Evolutionary conservation across 2,797 vertebrate species (phyloP).

Genomic region (Clarias pachynema): DNA sequence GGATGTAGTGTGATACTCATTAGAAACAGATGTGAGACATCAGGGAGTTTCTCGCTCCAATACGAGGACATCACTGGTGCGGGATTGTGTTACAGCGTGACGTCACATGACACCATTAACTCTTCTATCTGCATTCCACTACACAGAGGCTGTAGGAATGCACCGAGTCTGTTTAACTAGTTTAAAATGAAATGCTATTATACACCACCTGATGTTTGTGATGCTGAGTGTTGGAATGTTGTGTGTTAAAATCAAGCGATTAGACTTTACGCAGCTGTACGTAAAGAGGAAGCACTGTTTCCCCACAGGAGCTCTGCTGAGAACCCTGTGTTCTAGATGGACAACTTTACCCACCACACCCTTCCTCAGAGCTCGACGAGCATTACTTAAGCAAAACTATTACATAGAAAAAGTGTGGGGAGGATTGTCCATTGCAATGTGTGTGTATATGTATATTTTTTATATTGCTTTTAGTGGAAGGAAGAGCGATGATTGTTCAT

Average conservation of each 20-base stretch:
- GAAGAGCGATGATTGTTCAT: no score
- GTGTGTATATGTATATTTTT: no score
- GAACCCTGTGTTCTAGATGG: conserved; percentile 14
- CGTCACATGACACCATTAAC: conserved; percentile 13
- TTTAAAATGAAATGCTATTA: background rate
- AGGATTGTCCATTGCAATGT: background rate
- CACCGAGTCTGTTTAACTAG: background rate
- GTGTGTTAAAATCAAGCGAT: background rate
- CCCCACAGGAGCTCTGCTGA: conserved; percentile 29
- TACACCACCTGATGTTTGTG: background rate
- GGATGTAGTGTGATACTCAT: background rate
- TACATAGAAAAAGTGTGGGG: background rate
- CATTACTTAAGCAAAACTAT: conserved; percentile 28
- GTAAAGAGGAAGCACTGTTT: conserved; percentile 18
- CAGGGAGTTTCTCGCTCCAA: background rate
- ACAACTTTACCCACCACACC: conserved; percentile 45
- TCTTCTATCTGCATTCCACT: background rate
- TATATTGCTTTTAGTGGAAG: no score
- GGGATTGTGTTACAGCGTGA: conserved; percentile 38
- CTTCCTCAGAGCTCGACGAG: conserved; percentile 33
- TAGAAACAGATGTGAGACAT: conserved; percentile 1
- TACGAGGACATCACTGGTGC: conserved; percentile 3
- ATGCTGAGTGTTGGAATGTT: background rate
- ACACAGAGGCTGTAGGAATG: background rate
- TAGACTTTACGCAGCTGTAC: conserved; percentile 28